These are phyloP conservation scores for Aplocera efformata DNA, from an alignment of 2,888 invertebrate genomes.

Conservation along the genomic window DNA sequence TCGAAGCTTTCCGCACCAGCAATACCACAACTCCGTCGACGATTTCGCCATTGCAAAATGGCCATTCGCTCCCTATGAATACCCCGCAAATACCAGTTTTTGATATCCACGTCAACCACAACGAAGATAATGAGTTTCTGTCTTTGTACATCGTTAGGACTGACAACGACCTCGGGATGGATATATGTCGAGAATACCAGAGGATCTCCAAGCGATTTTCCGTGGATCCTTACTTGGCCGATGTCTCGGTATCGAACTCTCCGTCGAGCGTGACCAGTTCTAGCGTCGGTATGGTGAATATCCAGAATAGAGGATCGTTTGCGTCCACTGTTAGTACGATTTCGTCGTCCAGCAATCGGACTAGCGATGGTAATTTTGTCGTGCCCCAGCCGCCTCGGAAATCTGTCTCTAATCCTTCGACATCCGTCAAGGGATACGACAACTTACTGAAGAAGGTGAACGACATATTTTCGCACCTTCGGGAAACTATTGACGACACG, in stretches of 20 bases:
- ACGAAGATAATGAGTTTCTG: slow-evolving; percentile 71
- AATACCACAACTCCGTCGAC: slow-evolving; percentile 72
- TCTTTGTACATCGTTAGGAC: slow-evolving; percentile 69
- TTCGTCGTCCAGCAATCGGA: slow-evolving; percentile 64
- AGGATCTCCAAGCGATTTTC: slow-evolving; percentile 71
- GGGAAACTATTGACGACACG: slow-evolving; percentile 56
- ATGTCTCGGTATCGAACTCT: slow-evolving; percentile 66
- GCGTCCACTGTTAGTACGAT: slow-evolving; percentile 67
- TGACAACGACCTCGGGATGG: slow-evolving; percentile 69
- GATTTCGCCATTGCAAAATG: slow-evolving; percentile 71
- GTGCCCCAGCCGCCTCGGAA: slow-evolving; percentile 74
- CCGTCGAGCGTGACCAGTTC: slow-evolving; percentile 72
- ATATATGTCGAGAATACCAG: slow-evolving; percentile 73
- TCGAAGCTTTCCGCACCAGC: slow-evolving; percentile 62
- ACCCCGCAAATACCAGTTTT: slow-evolving; percentile 68
- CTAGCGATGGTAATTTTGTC: slow-evolving; percentile 72
- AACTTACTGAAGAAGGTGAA: slow-evolving; percentile 65
- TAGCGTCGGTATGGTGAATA: slow-evolving; percentile 57
- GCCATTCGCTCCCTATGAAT: slow-evolving; percentile 61
- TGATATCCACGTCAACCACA: slow-evolving; percentile 66
- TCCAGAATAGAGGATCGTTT: slow-evolving; percentile 67
- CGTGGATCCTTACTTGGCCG: slow-evolving; percentile 69
- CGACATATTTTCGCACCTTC: slow-evolving; percentile 66
- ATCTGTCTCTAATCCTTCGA: slow-evolving; percentile 58
- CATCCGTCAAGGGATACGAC: slow-evolving; percentile 69